Conservation (phyloP, 2,888 invertebrate genomes). For the Acronicta alni region DNA sequence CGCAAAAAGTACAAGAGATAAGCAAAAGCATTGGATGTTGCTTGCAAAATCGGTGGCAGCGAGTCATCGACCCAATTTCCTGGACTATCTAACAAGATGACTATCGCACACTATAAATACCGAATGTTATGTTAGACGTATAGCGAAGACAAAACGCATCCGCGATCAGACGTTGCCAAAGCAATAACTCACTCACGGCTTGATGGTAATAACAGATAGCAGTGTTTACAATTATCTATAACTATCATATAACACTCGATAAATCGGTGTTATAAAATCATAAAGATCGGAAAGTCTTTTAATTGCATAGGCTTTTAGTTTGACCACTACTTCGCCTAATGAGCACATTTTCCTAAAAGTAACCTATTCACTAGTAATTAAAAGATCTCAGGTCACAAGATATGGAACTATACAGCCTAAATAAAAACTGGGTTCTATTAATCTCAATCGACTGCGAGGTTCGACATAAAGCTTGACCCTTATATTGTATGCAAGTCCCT, state of each 20-base stretch:
- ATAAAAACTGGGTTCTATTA: no score
- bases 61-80: constrained; percentile 82
- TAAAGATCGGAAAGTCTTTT: no score
- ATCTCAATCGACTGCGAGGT: no score
- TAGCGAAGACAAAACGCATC: constrained; percentile 80
- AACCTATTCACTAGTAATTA: no score
- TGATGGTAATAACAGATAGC: constrained; percentile 63
- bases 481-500: no score
- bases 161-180: constrained; percentile 81
- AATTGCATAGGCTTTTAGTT: no score
- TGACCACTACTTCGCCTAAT: no score
- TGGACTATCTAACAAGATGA: constrained; percentile 76
- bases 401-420: no score
- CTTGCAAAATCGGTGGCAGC: constrained; percentile 63
- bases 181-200: constrained; percentile 71
- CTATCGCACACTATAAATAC: constrained; percentile 81
- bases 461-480: no score
- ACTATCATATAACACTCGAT: not conserved
- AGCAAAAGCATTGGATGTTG: constrained; percentile 22
- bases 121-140: constrained; percentile 64
- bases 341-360: no score
- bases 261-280: no score
- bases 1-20: constrained; percentile 24
- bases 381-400: no score
- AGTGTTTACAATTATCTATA: constrained; percentile 63